Percentiles rank a stretch among this genome's conserved stretches.
phyloP scores from a whole-genome alignment of 2,113 vertebrate genomes.

The Barbus barbus region DNA sequence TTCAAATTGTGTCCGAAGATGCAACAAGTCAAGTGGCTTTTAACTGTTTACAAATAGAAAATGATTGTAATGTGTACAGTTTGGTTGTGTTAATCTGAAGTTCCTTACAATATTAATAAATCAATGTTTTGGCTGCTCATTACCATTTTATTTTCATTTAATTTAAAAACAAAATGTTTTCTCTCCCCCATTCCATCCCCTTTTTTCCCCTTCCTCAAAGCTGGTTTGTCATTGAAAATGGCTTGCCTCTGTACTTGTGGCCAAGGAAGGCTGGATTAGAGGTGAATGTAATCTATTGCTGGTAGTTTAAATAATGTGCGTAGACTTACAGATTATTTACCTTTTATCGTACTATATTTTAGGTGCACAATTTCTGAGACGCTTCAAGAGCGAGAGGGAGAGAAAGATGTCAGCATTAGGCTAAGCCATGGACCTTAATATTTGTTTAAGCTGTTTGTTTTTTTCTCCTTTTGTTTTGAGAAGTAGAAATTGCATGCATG shows the following conservation, averaged over 20 bases:
- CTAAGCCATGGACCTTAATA: conserved; percentile 80
- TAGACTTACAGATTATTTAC: conserved; percentile 63
- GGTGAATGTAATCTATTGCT: conserved; percentile 74
- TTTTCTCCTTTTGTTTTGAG: conserved; percentile 52
- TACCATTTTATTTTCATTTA: conserved; percentile 61
- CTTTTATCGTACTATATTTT: conserved; percentile 43
- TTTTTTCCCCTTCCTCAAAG: conserved; percentile 37
- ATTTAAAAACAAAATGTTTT: too few relatives aligned
- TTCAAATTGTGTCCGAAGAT: conserved; percentile 96
- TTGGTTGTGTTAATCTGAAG: conserved; percentile 90
- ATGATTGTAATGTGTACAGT: conserved; percentile 99
- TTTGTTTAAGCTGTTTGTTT: conserved; percentile 51
- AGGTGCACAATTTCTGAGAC: conserved; percentile 49
- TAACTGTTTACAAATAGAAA: conserved; percentile 99
- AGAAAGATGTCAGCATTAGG: conserved; percentile 74
- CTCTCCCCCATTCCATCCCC: too few relatives aligned
- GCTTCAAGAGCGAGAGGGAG: conserved; percentile 49
- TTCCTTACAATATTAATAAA: conserved; percentile 88
- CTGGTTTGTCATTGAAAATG: conserved; percentile 54
- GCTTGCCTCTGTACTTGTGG: conserved; percentile 53
- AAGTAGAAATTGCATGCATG: conserved; percentile 58
- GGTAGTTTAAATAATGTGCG: conserved; percentile 60
- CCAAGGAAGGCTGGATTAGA: conserved; percentile 54
- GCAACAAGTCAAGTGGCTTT: conserved; percentile 99
- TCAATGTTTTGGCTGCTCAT: conserved; percentile 88